Percentiles rank a stretch among this genome's conserved stretches.
phyloP scores from a whole-genome alignment of 1,140 invertebrate genomes.

The Drosophila orosa region DNA sequence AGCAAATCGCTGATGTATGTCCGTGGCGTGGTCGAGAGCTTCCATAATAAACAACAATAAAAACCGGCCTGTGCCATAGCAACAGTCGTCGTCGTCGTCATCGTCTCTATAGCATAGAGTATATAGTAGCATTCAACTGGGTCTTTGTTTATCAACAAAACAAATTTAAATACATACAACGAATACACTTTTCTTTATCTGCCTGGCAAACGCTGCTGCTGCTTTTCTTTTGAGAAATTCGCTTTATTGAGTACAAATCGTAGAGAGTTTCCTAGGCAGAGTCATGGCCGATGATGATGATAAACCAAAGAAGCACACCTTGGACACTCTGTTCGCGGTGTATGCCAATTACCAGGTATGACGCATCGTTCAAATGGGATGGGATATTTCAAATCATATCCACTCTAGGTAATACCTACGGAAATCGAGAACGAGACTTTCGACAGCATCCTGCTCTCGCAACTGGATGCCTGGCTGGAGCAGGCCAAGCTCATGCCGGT shows the following conservation, averaged over 20 bases:
- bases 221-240: conserved; percentile 14
- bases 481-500: conserved; percentile 72
- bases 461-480: conserved; percentile 72
- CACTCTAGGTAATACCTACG: conserved; percentile 25
- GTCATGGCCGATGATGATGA: conserved; percentile 79
- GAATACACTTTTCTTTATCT: conserved; percentile 50
- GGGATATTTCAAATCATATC: background rate
- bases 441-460: conserved; percentile 70
- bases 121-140: conserved; percentile 21
- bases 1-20: conserved; percentile 36
- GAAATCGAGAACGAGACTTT: conserved; percentile 68
- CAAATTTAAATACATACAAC: conserved; percentile 32
- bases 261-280: background rate
- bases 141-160: conserved; percentile 67
- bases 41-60: conserved; percentile 31
- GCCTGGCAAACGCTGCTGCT: conserved; percentile 9
- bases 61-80: conserved; percentile 18
- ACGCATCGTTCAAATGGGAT: no score
- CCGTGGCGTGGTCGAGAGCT: conserved; percentile 26
- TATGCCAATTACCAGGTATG: conserved; percentile 67
- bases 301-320: conserved; percentile 75
- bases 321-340: conserved; percentile 64
- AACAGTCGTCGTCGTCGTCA: no score
- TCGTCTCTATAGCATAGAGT: background rate
- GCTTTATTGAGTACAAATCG: conserved; percentile 3